Base-by-base conservation (phyloP, 1,140 invertebrate genomes). In the Hylaeus volcanicus region DNA sequence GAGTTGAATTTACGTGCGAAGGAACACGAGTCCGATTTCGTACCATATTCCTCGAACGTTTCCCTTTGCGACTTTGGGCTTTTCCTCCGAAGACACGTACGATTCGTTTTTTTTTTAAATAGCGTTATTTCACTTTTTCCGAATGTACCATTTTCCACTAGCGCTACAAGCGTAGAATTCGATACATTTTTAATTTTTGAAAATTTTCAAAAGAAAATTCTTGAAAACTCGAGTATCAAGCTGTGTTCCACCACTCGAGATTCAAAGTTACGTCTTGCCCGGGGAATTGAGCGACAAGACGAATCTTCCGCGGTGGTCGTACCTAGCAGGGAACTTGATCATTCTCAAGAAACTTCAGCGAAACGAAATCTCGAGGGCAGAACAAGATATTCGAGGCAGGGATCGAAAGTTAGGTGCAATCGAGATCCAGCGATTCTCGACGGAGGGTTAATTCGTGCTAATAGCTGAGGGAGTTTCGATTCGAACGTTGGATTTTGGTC, bases 361-460 rank as follows among this genome's bases (percentile, higher is more conserved):
- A 37, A 12, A 15, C n/a, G 9, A 68, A 51, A 37, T 9, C 2
- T 68, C 45, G 9, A 68, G 8, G n/a, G 65, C 9, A 11, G 45
- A 2, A 3, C 11, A 26, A n/a, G 45, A 68, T 64, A 51, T 51
- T 53, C 65, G 43, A 39, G 26, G 68, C 53, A 41, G 68, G 26
- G 51, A 39, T 41, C 26, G 53, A 39, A 11, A 41, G 53, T 26
- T 56, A 3, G 53, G 37, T 2, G n/a, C 45, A 8, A 70, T 77
- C 43, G 39, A 70, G 70, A 61, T 70, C 48, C 66, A 53, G 45
- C 43, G 56, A 77, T 69, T 53, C 66, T 60, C 55, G 5, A 15
- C 41, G 6, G 14, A n/a, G 48, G 9, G 68, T 71, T 72, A 65
- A 71, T 71, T 79, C 76, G 43, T 14, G 14, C 39, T 45, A 65